Evolutionary conservation across 2,888 invertebrate species (phyloP).

Genomic region (Achlya flavicornis): DNA sequence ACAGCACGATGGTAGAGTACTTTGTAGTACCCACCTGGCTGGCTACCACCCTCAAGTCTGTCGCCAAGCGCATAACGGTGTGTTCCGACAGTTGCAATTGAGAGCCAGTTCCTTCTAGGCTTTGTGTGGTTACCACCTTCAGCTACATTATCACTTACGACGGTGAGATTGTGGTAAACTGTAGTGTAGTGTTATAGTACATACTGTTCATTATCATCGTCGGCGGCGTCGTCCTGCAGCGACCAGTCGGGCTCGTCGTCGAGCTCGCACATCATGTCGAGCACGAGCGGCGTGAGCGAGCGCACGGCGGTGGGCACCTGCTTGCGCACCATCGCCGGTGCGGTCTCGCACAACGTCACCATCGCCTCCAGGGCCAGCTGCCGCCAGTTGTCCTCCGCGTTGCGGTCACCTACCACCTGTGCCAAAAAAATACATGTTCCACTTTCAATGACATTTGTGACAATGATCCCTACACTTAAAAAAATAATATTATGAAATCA

Average conservation of each 20-base stretch:
- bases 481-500: too few species aligned
- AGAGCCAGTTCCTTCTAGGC: too few species aligned
- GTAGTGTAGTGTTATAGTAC: conserved; percentile 19
- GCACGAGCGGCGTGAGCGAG: conserved; percentile 91
- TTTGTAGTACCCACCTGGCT: too few species aligned
- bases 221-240: conserved; percentile 92
- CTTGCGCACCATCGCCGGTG: conserved; percentile 98
- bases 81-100: too few species aligned
- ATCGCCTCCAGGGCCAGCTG: conserved; percentile 95
- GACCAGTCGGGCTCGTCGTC: conserved; percentile 97
- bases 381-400: conserved; percentile 91
- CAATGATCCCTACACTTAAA: too few species aligned
- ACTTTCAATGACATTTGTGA: background rate
- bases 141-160: too few species aligned
- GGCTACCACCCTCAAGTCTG: too few species aligned
- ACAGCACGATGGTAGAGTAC: too few species aligned
- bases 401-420: conserved; percentile 87
- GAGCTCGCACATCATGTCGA: conserved; percentile 97
- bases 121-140: too few species aligned
- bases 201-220: conserved; percentile 95
- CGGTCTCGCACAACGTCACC: conserved; percentile 95
- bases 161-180: too few species aligned
- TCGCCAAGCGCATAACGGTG: too few species aligned
- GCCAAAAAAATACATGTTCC: background rate
- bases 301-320: conserved; percentile 93